Percentiles rank a stretch among this genome's conserved stretches.
phyloP scores from a whole-genome alignment of 1,140 invertebrate species.

The Pachypsylla venusta region DNA sequence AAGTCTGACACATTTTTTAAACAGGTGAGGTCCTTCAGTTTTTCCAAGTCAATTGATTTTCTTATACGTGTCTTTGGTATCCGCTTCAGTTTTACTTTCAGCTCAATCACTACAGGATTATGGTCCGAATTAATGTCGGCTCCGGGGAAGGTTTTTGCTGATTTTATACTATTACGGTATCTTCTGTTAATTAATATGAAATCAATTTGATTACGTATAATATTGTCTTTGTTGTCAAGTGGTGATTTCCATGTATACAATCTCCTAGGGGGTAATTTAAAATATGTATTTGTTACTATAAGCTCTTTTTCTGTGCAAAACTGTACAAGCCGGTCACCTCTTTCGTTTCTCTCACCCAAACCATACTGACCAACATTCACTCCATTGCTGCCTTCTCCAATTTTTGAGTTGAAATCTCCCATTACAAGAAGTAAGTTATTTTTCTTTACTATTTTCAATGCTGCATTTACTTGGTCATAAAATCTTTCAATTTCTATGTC shows the following conservation, averaged over 20 bases:
- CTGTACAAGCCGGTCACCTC: conserved; percentile 24
- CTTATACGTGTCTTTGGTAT: not conserved
- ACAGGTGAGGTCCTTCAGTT: not conserved
- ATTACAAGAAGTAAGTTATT: conserved; percentile 21
- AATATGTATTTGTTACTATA: conserved; percentile 26
- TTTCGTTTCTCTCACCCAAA: conserved; percentile 25
- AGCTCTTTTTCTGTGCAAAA: conserved; percentile 28
- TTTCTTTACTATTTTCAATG: conserved; percentile 17
- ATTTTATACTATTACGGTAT: conserved; percentile 25
- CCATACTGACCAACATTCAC: conserved; percentile 19
- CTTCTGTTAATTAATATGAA: conserved; percentile 26
- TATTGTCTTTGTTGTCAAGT: conserved; percentile 20
- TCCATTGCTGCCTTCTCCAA: conserved; percentile 18
- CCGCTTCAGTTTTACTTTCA: conserved; percentile 15
- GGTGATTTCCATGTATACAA: conserved; percentile 30
- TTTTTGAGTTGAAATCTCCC: conserved; percentile 26
- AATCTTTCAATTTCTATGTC: conserved; percentile 23
- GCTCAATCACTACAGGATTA: conserved; percentile 22
- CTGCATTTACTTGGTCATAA: conserved; percentile 18
- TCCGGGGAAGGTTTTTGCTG: conserved; percentile 23
- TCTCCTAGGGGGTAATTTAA: conserved; percentile 24
- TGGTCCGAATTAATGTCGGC: conserved; percentile 24
- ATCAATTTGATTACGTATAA: conserved; percentile 29
- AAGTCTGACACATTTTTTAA: not conserved
- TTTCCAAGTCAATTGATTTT: not conserved